phyloP scores from a whole-genome alignment of 2,797 vertebrate species.

The Propithecus deckenii region DNA sequence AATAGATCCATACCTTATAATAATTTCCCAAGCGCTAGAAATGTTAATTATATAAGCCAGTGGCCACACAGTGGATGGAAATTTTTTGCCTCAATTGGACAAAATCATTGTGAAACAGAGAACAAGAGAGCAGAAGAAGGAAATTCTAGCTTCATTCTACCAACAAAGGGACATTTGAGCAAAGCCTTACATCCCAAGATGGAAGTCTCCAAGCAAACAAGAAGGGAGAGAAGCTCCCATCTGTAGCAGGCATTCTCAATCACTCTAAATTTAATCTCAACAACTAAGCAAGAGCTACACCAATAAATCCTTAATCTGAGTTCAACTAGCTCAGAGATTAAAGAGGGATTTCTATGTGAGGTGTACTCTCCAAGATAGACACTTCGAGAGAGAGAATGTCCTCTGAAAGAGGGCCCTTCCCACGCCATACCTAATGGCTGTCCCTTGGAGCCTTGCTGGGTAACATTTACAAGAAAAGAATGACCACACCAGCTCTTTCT shows the following conservation, averaged over 20 bases:
- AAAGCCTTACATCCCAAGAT: not conserved
- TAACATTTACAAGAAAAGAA: not conserved
- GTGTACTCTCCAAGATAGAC: not conserved
- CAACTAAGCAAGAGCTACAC: not conserved
- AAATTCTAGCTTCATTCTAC: not conserved
- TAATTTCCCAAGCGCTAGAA: not conserved
- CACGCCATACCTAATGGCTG: too few relatives aligned
- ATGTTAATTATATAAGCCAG: conserved; percentile 19
- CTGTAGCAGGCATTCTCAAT: not conserved
- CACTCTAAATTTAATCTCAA: not conserved
- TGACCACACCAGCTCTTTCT: not conserved
- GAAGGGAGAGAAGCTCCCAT: not conserved
- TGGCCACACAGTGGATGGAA: not conserved
- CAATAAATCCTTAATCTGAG: not conserved
- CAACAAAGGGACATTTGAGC: not conserved
- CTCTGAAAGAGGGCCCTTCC: not conserved
- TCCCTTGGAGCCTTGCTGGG: not conserved
- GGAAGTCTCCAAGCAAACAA: not conserved
- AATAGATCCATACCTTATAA: not conserved
- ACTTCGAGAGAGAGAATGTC: not conserved
- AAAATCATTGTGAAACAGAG: not conserved
- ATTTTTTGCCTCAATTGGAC: conserved; percentile 34
- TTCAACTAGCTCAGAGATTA: not conserved
- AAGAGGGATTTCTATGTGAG: not conserved
- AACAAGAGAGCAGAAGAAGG: not conserved